Conservation (phyloP, 1,140 invertebrate genomes). For the Pseudomyrmex pallidus region DNA sequence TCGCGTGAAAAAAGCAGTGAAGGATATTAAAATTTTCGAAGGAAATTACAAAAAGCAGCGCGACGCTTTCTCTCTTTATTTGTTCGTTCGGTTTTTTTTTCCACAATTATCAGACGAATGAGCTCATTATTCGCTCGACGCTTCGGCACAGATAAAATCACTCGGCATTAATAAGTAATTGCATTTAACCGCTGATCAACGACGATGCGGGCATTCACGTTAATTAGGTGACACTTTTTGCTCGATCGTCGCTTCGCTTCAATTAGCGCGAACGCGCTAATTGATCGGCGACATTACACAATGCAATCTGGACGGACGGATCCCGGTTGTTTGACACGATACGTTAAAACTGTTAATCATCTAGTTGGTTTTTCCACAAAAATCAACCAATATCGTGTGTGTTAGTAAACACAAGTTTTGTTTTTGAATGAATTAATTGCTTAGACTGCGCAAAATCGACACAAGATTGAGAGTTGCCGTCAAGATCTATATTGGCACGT, state of each 20-base stretch:
- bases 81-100: not conserved
- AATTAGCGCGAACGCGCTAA: slow-evolving; percentile 56
- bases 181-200: slow-evolving; percentile 58
- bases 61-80: not conserved
- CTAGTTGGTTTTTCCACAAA: not conserved
- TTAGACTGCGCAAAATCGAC: slow-evolving; percentile 6
- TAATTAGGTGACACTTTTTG: slow-evolving; percentile 68
- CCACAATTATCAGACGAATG: slow-evolving; percentile 49
- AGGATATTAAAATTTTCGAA: slow-evolving; percentile 11
- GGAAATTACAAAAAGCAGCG: slow-evolving; percentile 6
- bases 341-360: slow-evolving; percentile 14
- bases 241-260: slow-evolving; percentile 47
- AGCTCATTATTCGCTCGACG: slow-evolving; percentile 28
- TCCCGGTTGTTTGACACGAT: not conserved
- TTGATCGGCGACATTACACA: slow-evolving; percentile 32
- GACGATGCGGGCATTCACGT: slow-evolving; percentile 39
- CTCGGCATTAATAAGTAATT: slow-evolving; percentile 65
- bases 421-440: not conserved
- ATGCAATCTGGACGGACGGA: slow-evolving; percentile 1
- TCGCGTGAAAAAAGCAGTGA: not conserved
- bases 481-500: not conserved
- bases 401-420: not conserved
- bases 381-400: not conserved
- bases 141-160: slow-evolving; percentile 48
- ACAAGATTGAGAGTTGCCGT: not conserved